These are phyloP conservation scores for Xylocopa sonorina DNA, from an alignment of 1,140 invertebrate genomes.

Conservation along the genomic window DNA sequence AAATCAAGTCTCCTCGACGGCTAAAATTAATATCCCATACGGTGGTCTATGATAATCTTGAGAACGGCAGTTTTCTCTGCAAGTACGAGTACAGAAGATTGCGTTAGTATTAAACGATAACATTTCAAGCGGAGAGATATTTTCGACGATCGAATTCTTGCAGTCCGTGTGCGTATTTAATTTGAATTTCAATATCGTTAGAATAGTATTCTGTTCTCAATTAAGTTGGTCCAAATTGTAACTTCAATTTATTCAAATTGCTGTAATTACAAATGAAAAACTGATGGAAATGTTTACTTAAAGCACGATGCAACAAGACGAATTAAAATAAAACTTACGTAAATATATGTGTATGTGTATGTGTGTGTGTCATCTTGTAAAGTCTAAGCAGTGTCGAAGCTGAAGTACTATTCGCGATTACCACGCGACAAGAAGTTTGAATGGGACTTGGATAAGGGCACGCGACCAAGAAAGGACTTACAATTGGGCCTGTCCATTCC, in stretches of 20 bases:
- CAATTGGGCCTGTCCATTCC: too few relatives aligned
- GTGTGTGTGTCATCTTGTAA: too few relatives aligned
- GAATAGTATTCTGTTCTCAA: too few relatives aligned
- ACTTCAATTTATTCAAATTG: not conserved
- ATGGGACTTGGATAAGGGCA: too few relatives aligned
- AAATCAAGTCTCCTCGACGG: slow-evolving; percentile 50
- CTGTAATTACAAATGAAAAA: not conserved
- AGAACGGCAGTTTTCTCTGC: slow-evolving; percentile 77
- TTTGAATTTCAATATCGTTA: not conserved
- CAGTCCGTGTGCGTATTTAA: not conserved
- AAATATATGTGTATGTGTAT: too few relatives aligned
- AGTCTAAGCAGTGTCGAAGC: too few relatives aligned
- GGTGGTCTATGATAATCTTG: slow-evolving; percentile 77
- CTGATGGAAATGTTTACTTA: slow-evolving; percentile 1
- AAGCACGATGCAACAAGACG: slow-evolving; percentile 71
- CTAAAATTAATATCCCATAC: slow-evolving; percentile 74
- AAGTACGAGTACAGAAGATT: slow-evolving; percentile 70
- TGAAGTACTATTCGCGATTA: too few relatives aligned
- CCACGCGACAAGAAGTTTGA: too few relatives aligned
- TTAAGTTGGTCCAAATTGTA: not conserved
- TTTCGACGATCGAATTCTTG: slow-evolving; percentile 17
- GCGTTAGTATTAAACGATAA: slow-evolving; percentile 58
- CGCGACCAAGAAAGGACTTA: too few relatives aligned
- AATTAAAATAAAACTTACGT: too few relatives aligned
- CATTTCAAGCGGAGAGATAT: not conserved